phyloP scores from a whole-genome alignment of 2,113 vertebrate species.

The Laterallus jamaicensis region DNA sequence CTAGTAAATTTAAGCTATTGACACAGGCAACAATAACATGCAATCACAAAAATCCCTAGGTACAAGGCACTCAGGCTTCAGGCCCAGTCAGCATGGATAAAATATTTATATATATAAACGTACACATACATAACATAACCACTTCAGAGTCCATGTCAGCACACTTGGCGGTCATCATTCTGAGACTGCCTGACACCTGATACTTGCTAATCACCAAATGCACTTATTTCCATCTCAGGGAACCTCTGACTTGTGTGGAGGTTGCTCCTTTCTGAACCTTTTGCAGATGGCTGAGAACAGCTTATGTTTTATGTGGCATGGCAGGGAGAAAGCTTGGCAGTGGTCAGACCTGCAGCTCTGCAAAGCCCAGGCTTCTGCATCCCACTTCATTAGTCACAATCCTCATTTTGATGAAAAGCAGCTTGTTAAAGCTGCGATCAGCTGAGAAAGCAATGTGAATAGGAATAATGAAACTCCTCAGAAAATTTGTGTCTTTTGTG shows the following conservation, averaged over 20 bases:
- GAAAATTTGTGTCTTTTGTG: background rate
- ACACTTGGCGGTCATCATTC: accelerated
- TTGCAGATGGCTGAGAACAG: background rate
- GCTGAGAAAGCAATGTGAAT: background rate
- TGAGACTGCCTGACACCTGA: background rate
- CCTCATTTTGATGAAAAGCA: background rate
- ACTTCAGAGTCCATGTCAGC: background rate
- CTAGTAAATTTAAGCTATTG: background rate
- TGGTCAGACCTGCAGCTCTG: background rate
- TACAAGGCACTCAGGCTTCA: background rate
- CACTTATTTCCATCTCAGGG: background rate
- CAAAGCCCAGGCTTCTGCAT: background rate
- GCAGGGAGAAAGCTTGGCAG: background rate
- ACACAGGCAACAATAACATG: background rate
- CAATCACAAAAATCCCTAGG: background rate
- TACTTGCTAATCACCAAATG: background rate
- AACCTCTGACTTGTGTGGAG: background rate
- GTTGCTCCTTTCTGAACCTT: background rate
- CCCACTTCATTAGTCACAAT: background rate
- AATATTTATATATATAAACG: background rate
- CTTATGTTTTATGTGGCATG: accelerated
- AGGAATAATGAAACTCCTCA: background rate
- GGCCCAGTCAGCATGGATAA: background rate
- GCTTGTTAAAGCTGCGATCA: background rate
- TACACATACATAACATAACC: too few relatives aligned